Percentiles rank a stretch among this genome's conserved stretches.
phyloP scores from a whole-genome alignment of 2,797 vertebrate genomes.

The Pagetopsis macropterus region DNA sequence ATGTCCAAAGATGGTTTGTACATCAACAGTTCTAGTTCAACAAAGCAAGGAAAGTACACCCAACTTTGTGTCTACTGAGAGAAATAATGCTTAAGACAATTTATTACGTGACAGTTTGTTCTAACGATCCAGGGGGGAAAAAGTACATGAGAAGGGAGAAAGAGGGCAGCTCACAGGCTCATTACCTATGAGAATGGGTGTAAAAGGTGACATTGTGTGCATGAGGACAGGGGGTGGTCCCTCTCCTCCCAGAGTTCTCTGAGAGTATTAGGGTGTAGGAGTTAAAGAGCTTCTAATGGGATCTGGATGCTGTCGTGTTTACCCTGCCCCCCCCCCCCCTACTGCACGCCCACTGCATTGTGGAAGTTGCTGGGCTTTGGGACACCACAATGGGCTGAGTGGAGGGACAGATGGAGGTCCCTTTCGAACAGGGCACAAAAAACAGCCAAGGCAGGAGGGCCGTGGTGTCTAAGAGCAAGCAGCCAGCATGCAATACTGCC shows the following conservation, averaged over 20 bases:
- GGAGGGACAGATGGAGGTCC: slow-evolving; percentile 87
- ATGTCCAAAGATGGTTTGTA: not conserved
- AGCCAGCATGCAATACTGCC: slow-evolving; percentile 48
- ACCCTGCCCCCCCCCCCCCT: slow-evolving; percentile 72
- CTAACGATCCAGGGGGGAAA: not conserved
- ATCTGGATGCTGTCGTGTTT: slow-evolving; percentile 87
- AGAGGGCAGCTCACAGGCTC: slow-evolving; percentile 51
- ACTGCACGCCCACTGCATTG: slow-evolving; percentile 85
- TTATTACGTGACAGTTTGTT: not conserved
- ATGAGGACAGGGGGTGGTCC: slow-evolving; percentile 69
- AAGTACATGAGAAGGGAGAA: slow-evolving; percentile 6
- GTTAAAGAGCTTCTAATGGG: slow-evolving; percentile 90
- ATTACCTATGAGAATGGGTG: slow-evolving; percentile 72
- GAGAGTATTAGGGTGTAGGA: slow-evolving; percentile 80
- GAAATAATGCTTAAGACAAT: not conserved
- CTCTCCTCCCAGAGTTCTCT: slow-evolving; percentile 76
- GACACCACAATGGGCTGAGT: slow-evolving; percentile 82
- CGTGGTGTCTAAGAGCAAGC: slow-evolving; percentile 64
- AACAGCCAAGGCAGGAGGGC: slow-evolving; percentile 82
- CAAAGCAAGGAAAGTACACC: not conserved
- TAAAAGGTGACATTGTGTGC: slow-evolving; percentile 78
- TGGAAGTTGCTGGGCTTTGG: slow-evolving; percentile 83
- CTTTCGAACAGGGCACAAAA: slow-evolving; percentile 81
- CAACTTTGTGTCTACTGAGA: not conserved
- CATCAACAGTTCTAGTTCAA: not conserved